Evolutionary conservation across 1,140 invertebrate genomes (phyloP), one percentile per base, ranked within the genome.

Genomic region (Neodiprion virginianus): DNA sequence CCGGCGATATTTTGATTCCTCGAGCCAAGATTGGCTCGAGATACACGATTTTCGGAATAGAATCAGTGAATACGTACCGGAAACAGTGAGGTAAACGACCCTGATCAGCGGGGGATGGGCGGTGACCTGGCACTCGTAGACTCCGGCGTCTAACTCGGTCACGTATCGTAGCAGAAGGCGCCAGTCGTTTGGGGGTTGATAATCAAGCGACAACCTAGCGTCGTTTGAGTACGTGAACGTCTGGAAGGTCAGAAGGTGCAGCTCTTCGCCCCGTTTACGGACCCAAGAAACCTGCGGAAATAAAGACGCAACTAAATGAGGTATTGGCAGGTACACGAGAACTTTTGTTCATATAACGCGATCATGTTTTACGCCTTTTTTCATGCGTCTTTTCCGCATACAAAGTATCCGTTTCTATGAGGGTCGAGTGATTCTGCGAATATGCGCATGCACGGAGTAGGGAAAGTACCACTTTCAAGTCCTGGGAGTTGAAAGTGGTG

Each of bases 201-300:
- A 93, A 72, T 93, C 93, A 69, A 95, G 85, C 12, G 93, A 92
- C 79, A 94, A 94, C 66, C 94, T 89, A n/a, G 90, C 90, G 78
- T 96, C 95, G n/a, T 92, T 93, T 71, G 93, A 94, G 85, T 96
- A 96, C 0, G 94, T 95, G 80, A 94, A 93, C 69, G 92, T 89
- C 5, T 94, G 95, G 76, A 94, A 93, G 1, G 94, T 95, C 1
- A 96, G 90, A 17, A 96, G 87, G 76, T 93, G 93, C 0, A 95
- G 89, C 61, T 95, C 93, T 5, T 94, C 93, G 3, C 91, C 93
- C 47, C 92, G 90, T 73, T 94, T 89, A 72, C 93, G 90, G 69
- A 95, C 91, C 94, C 94, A 96, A 1, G 94, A 95, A 72, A 95
- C 94, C 92, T 93, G 88, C 28, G 28, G 28, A 4, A 85, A 86